A percentile compares a stretch with the other conserved stretches of the same genome.
Conservation (phyloP, 2,888 invertebrate species). For the Andrena flavipes region DNA sequence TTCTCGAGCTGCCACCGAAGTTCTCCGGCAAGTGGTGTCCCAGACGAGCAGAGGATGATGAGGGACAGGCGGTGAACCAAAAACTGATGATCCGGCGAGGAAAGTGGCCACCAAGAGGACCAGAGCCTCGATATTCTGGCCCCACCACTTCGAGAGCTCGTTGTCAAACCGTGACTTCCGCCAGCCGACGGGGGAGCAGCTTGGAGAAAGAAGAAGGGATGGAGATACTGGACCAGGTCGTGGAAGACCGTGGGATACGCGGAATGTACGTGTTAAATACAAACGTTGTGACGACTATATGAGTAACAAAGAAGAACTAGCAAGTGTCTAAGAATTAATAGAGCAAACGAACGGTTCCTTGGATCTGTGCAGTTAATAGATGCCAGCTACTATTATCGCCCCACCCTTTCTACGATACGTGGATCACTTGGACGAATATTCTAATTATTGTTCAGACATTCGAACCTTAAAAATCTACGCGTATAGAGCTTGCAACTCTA, state of each 20-base stretch:
- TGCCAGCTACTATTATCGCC: no score
- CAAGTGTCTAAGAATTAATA: no score
- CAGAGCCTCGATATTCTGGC: slow-evolving; percentile 47
- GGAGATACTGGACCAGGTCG: slow-evolving; percentile 18
- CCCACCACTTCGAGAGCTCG: slow-evolving; percentile 45
- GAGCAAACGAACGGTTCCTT: no score
- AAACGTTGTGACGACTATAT: no score
- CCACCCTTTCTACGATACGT: no score
- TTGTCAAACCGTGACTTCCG: slow-evolving; percentile 20
- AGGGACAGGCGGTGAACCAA: slow-evolving; percentile 69
- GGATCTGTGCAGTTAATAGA: no score
- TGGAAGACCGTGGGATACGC: background rate
- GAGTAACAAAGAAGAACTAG: no score
- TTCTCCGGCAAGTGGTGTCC: background rate
- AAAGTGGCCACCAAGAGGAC: slow-evolving; percentile 61
- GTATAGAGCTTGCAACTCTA: no score
- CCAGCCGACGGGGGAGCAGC: background rate
- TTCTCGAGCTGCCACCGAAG: background rate
- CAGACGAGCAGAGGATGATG: slow-evolving; percentile 32
- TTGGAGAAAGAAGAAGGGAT: slow-evolving; percentile 18
- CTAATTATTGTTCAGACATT: no score
- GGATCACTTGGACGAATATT: no score
- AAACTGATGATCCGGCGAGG: slow-evolving; percentile 71
- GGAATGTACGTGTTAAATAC: no score
- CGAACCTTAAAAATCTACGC: no score